Evolutionary conservation across 2,113 vertebrate species (phyloP).

Genomic region (Trematocara unimaculatum): DNA sequence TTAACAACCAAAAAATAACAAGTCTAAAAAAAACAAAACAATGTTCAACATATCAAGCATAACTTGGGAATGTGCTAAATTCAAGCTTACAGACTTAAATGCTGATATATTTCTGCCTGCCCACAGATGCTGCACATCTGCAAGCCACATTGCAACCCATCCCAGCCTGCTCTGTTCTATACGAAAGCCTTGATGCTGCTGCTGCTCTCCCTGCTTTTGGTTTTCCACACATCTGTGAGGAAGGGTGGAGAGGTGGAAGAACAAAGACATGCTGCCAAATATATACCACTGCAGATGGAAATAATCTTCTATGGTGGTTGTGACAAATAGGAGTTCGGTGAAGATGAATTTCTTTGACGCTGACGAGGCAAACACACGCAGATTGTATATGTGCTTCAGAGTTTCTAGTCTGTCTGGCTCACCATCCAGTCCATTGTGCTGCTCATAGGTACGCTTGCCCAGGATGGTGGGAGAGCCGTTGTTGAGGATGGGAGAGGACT

Average conservation of each 20-base stretch:
- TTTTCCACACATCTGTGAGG: not conserved
- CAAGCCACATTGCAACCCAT: not conserved
- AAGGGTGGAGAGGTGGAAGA: not conserved
- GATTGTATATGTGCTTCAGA: not conserved
- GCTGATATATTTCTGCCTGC: not conserved
- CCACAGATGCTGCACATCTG: not conserved
- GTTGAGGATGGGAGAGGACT: slow-evolving; percentile 88
- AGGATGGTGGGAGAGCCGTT: slow-evolving; percentile 96
- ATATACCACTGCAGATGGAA: not conserved
- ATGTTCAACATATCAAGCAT: not conserved
- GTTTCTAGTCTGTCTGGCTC: slow-evolving; percentile 35
- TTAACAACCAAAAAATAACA: not conserved
- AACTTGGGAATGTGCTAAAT: not conserved
- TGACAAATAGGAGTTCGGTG: not conserved
- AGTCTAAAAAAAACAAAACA: not conserved
- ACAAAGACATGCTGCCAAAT: not conserved
- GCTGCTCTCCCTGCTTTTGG: not conserved
- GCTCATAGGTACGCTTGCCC: slow-evolving; percentile 92
- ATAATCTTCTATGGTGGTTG: not conserved
- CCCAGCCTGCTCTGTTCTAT: not conserved
- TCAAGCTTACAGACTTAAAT: not conserved
- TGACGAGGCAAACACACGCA: not conserved
- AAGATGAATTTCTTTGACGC: not conserved
- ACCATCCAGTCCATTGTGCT: slow-evolving; percentile 96
- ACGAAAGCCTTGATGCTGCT: not conserved